Evolutionary conservation across 2,797 vertebrate species (phyloP).

Genomic region (Cossypha caffra): DNA sequence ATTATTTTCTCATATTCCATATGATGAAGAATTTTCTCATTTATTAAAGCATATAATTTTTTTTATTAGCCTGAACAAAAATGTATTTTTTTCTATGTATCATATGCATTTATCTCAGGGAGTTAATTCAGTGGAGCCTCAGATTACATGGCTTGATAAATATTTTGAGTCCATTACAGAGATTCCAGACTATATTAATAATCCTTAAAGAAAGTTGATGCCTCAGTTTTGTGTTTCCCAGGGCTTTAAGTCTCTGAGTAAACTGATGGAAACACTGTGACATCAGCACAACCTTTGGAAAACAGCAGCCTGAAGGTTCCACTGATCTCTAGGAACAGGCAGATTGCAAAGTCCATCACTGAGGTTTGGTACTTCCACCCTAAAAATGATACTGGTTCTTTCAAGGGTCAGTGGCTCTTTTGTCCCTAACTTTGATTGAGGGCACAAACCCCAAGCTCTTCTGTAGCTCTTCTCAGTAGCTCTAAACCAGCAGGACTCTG

Average conservation of each 20-base stretch:
- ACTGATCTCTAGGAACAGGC: neutral
- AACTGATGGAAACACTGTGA: neutral
- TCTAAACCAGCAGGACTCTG: neutral
- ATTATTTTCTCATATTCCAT: neutral
- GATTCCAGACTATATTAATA: neutral
- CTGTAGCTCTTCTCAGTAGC: neutral
- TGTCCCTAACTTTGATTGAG: rapidly evolving
- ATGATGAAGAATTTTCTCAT: neutral
- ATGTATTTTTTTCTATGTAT: neutral
- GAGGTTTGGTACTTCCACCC: neutral
- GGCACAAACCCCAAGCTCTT: neutral
- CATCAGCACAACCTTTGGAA: neutral
- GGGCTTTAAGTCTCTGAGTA: neutral
- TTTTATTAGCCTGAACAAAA: slow-evolving; percentile 32
- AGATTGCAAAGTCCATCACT: neutral
- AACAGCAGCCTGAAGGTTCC: neutral
- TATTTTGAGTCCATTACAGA: neutral
- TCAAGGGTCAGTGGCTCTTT: neutral
- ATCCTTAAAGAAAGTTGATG: neutral
- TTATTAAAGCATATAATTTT: neutral
- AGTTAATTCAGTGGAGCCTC: neutral
- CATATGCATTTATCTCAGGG: neutral
- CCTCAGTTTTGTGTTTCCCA: neutral
- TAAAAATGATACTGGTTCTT: neutral
- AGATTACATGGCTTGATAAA: neutral